Base-by-base conservation (phyloP, 2,113 vertebrate genomes). In the Pavo muticus region DNA sequence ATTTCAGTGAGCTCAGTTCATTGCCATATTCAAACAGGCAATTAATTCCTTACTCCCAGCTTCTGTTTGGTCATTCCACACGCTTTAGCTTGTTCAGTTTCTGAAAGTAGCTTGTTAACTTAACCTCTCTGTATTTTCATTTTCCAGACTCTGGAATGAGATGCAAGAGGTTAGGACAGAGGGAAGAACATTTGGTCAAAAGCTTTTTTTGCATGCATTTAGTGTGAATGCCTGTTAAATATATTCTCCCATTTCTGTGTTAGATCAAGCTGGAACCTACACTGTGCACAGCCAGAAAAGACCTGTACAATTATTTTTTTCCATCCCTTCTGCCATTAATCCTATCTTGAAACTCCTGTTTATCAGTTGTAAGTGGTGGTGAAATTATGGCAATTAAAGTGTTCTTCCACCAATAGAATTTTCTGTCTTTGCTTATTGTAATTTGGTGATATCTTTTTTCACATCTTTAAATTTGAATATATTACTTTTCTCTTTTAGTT, bases 81-180 rank as follows among this genome's bases (percentile, higher is more conserved):
- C 69, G 59, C 65, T 94, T 91, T 76, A 91, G 13, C 90, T 83
- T 76, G 74, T 18, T 69, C 59, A 59, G 54, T 59, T 85, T 83
- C 84, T 90, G 63, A 61, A 88, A 94, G 69, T 67, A 79, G 44
- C 87, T 93, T 91, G 37, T 80, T 95, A 93, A 90, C 57, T 76
- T 95, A 93, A 90, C 57, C 74, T 73, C 59, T 93, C 44, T 75
- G 37, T 73, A 50, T 52, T 23, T 35, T 71, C 52, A 37, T 93
- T 90, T 57, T 71, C 39, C 45, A 52, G 81, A 56, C 7, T 27
- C 37, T 76, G 74, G 59, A 67, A 61, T 68, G 37, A 93, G 52
- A 85, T 85, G 57, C 67, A 72, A 21, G n/a, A 24, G n/a, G 10
- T 35, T 78, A 56, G 85, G 67, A 68, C 14, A 40, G 87, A 65